Percentiles rank a stretch among this genome's conserved stretches.
Conservation (phyloP, 1,140 invertebrate genomes). For the Pseudomyrmex flavicornis region DNA sequence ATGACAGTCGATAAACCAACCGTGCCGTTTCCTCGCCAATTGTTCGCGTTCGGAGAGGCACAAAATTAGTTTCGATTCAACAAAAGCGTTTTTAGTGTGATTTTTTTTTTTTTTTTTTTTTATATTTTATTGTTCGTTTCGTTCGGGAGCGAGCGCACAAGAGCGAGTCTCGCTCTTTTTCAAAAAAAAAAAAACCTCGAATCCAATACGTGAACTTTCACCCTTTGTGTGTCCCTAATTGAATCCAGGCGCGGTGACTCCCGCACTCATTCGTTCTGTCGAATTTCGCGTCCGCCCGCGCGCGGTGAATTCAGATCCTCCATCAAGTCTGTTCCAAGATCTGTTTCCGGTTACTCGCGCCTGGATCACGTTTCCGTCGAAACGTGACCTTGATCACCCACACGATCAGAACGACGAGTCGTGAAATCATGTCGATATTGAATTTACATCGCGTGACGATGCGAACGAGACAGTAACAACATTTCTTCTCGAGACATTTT, state of each 20-base stretch:
- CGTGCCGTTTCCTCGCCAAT: conserved; percentile 46
- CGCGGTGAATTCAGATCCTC: conserved; percentile 8
- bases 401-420: not conserved
- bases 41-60: conserved; percentile 28
- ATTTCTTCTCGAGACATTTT: conserved; percentile 23
- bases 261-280: not conserved
- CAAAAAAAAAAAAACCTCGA: not conserved
- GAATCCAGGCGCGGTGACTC: conserved; percentile 2
- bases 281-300: conserved; percentile 2
- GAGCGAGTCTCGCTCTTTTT: conserved; percentile 6
- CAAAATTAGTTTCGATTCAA: conserved; percentile 45
- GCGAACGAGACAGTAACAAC: not conserved
- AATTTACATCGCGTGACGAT: not conserved
- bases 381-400: conserved; percentile 14
- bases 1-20: conserved; percentile 54
- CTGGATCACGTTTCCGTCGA: conserved; percentile 15
- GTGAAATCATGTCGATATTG: conserved; percentile 30
- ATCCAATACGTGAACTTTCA: conserved; percentile 6
- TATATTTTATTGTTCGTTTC: not conserved
- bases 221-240: conserved; percentile 24
- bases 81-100: not conserved
- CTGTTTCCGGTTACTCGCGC: not conserved
- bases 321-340: not conserved
- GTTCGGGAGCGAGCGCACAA: not conserved
- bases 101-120: not conserved